phyloP scores from a whole-genome alignment of 2,888 invertebrate species.

The Epistrophella euchroma region DNA sequence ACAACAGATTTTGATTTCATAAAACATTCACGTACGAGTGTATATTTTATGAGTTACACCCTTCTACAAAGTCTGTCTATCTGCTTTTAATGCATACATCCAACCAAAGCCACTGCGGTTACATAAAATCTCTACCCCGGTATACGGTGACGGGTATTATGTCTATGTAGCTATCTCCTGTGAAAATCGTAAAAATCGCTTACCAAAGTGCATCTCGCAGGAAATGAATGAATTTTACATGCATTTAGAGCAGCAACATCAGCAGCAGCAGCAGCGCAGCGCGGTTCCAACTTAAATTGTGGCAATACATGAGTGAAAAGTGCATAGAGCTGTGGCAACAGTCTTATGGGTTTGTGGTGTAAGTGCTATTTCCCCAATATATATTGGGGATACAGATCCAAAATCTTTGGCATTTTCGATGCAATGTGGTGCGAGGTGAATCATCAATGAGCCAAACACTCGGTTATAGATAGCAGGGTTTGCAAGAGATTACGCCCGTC shows the following conservation, averaged over 20 bases:
- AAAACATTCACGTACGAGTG: constrained; percentile 72
- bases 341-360: constrained; percentile 34
- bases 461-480: constrained; percentile 19
- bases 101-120: constrained; percentile 41
- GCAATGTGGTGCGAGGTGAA: constrained; percentile 51
- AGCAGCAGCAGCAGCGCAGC: neutral
- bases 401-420: constrained; percentile 40
- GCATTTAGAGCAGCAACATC: constrained; percentile 57
- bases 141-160: neutral
- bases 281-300: constrained; percentile 68
- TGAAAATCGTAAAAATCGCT: constrained; percentile 72
- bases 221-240: constrained; percentile 76
- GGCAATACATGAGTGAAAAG: constrained; percentile 64
- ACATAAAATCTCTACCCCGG: constrained; percentile 62
- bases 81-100: constrained; percentile 34
- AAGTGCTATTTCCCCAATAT: constrained; percentile 34
- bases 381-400: constrained; percentile 20
- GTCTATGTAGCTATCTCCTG: constrained; percentile 44
- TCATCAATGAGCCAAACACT: constrained; percentile 55
- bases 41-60: constrained; percentile 68
- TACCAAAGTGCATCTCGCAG: constrained; percentile 65
- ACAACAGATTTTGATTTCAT: constrained; percentile 69
- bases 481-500: constrained; percentile 31
- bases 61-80: constrained; percentile 1
- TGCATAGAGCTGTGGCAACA: constrained; percentile 53